Conservation (phyloP, 2,113 vertebrate genomes). For the Xenopus laevis region DNA sequence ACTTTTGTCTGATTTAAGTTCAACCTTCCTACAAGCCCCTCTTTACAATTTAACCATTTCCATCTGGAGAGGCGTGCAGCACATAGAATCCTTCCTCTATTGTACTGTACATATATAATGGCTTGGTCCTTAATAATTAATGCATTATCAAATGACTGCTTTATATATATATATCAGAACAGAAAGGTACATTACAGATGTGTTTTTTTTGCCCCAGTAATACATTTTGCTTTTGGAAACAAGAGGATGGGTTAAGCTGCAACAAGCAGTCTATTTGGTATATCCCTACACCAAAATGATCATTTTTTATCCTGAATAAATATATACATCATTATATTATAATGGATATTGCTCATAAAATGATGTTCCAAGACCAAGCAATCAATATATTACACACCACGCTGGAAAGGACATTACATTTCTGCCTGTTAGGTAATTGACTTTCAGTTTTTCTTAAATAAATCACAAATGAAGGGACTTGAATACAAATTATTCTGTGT, state of each 20-base stretch:
- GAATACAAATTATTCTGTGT: background rate
- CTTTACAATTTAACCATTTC: slow-evolving; percentile 37
- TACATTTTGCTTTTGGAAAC: slow-evolving; percentile 52
- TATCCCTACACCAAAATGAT: too few relatives aligned
- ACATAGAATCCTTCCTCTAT: too few relatives aligned
- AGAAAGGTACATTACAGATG: slow-evolving; percentile 52
- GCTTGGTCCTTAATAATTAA: too few relatives aligned
- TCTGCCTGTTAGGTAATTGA: slow-evolving; percentile 53
- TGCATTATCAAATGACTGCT: too few relatives aligned
- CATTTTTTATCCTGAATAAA: slow-evolving; percentile 43
- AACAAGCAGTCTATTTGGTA: too few relatives aligned
- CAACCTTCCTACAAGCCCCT: slow-evolving; percentile 58
- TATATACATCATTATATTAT: slow-evolving; percentile 70
- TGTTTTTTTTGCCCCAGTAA: slow-evolving; percentile 50
- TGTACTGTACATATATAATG: too few relatives aligned
- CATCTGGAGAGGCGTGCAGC: slow-evolving; percentile 13
- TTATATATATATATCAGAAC: slow-evolving; percentile 1
- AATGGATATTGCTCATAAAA: slow-evolving; percentile 51
- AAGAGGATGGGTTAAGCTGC: background rate
- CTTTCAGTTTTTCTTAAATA: slow-evolving; percentile 39
- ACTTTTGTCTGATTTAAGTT: slow-evolving; percentile 41
- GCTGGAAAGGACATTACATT: slow-evolving; percentile 56
- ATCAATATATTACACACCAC: slow-evolving; percentile 65
- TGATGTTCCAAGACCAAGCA: slow-evolving; percentile 54
- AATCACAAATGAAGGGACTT: slow-evolving; percentile 47